phyloP scores from a whole-genome alignment of 1,140 invertebrate genomes.

The Pristionchus pacificus region DNA sequence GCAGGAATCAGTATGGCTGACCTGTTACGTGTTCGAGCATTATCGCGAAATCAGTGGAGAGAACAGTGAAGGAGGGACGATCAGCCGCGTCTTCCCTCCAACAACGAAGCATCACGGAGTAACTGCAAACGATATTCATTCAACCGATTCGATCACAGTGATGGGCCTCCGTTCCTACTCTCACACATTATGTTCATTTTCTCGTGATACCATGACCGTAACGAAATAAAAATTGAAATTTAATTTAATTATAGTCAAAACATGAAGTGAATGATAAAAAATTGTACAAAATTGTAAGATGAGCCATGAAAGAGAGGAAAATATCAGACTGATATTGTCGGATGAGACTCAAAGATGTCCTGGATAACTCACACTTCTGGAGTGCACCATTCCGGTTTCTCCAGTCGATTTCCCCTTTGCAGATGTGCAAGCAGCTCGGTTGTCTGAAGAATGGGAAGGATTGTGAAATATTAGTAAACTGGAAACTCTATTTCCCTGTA shows the following conservation, averaged over 20 bases:
- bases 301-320: too few relatives aligned
- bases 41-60: too few relatives aligned
- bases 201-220: neutral
- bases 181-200: neutral
- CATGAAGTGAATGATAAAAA: neutral
- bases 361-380: constrained; percentile 37
- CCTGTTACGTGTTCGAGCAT: too few relatives aligned
- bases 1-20: too few relatives aligned
- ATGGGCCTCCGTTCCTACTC: too few relatives aligned
- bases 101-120: constrained; percentile 31
- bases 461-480: neutral
- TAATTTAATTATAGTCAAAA: neutral
- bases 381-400: constrained; percentile 38
- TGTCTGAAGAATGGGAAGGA: constrained; percentile 1
- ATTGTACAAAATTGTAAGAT: too few relatives aligned
- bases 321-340: neutral
- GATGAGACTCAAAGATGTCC: neutral
- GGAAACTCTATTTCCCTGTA: neutral
- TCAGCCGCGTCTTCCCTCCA: constrained; percentile 20
- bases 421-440: constrained; percentile 35
- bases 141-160: too few relatives aligned
- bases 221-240: neutral
- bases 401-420: constrained; percentile 34
- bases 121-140: constrained; percentile 30
- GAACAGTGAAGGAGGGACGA: constrained; percentile 35